Evolutionary conservation across 2,113 vertebrate species (phyloP), one percentile per base, ranked within the genome.

Genomic region (Anolis sagrei): DNA sequence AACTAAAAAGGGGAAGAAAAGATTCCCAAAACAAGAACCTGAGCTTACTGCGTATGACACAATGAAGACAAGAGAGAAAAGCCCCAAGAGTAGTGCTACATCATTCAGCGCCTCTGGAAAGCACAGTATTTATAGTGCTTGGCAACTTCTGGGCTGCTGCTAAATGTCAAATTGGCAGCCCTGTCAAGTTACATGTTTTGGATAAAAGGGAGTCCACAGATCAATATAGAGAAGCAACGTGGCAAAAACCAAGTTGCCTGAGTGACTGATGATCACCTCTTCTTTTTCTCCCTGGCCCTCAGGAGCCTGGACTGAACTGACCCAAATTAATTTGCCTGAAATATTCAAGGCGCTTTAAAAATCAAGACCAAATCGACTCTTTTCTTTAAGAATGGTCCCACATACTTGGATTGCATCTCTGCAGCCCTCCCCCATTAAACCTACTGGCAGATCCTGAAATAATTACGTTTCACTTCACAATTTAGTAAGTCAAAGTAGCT

Each of bases 11-110:
- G 97, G 95, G 94, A 96, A 89, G 91, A 93, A 95, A 96, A 97
- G 94, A 96, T 96, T 97, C 97, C 97, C 95, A 97, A 97, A 96
- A 97, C 96, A 97, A 98, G 72, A 97, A 97, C 96, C 97, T 98
- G 93, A 98, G 97, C 97, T 98, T 96, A 97, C 98, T 98, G 98
- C 96, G 96, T 96, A 97, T 97, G 97, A 98, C 97, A 98, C 97
- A 98, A 97, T 97, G 97, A 98, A 97, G 96, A 97, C 97, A 96
- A 90, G 96, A 97, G 97, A 98, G 97, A 97, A 97, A 97, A 97
- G 96, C 96, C 93, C 93, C 96, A 97, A 97, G 91, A 95, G 96
- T 97, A 95, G 96, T 97, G 97, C 97, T 94, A 93, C 96, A 97
- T 96, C 97, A 97, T 96, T 97, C 95, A 97, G 96, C 44, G 13